These are phyloP conservation scores for Tupaia chinensis DNA, from an alignment of 2,113 vertebrate genomes.

Conservation along the genomic window DNA sequence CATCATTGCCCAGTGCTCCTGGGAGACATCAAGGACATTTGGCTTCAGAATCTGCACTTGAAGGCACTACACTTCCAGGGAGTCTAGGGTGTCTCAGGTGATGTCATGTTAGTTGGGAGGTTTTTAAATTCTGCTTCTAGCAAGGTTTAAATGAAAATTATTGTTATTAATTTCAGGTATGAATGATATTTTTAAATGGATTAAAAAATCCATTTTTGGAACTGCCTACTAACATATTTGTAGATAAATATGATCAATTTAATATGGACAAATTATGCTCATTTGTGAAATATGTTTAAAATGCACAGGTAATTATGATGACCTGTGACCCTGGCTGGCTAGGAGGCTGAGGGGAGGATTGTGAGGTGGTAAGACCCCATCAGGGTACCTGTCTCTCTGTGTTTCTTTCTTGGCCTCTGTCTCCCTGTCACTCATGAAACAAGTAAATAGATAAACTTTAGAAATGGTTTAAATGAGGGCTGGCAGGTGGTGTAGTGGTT, in stretches of 20 bases:
- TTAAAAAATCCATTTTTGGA: not conserved
- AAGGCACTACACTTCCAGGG: not conserved
- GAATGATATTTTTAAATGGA: conserved; percentile 21
- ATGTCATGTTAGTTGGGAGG: not conserved
- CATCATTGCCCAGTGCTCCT: too few species aligned
- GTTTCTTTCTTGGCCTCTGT: too few species aligned
- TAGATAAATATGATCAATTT: not conserved
- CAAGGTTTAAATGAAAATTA: not conserved
- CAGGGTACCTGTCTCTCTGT: too few species aligned
- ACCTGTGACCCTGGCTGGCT: too few species aligned
- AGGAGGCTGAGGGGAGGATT: not conserved
- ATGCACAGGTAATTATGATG: too few species aligned
- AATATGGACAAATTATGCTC: not conserved
- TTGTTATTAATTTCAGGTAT: not conserved
- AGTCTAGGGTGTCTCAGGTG: not conserved
- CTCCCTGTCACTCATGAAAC: too few species aligned
- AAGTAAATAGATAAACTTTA: too few species aligned
- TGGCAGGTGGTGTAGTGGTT: too few species aligned
- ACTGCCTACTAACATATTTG: not conserved
- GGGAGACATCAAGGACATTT: not conserved
- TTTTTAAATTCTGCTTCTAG: not conserved
- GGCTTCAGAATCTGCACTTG: not conserved
- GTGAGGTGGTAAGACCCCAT: too few species aligned
- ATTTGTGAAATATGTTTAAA: not conserved
- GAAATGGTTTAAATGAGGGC: too few species aligned